phyloP scores from a whole-genome alignment of 1,140 invertebrate species.

The Doryteuthis pealeii region DNA sequence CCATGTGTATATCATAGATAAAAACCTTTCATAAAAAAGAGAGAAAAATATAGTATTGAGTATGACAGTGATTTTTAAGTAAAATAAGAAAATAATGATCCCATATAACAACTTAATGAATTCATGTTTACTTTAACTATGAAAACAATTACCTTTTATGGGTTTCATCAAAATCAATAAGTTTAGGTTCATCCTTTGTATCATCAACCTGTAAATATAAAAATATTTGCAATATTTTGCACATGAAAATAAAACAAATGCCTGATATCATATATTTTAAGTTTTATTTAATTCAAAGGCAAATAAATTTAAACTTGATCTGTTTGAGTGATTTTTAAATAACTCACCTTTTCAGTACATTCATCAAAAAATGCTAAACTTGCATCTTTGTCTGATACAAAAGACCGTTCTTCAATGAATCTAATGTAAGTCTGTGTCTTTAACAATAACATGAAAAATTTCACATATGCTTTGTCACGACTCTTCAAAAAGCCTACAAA shows the following conservation, averaged over 20 bases:
- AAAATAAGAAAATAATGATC: too few species aligned
- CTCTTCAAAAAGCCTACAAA: constrained; percentile 65
- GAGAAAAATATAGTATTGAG: too few species aligned
- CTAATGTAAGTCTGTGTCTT: constrained; percentile 97
- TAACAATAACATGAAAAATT: constrained; percentile 87
- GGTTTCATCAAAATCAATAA: constrained; percentile 77
- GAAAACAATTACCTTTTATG: constrained; percentile 67
- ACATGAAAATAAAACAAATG: not conserved
- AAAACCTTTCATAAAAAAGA: too few species aligned
- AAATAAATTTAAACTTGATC: not conserved
- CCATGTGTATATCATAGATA: too few species aligned
- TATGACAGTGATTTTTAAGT: too few species aligned
- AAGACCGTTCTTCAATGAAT: constrained; percentile 98
- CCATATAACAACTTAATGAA: too few species aligned
- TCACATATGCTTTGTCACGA: constrained; percentile 81
- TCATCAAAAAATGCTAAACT: constrained; percentile 97
- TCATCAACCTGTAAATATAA: constrained; percentile 61
- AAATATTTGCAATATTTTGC: too few species aligned
- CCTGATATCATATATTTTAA: not conserved
- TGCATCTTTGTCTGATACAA: constrained; percentile 93
- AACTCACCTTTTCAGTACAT: constrained; percentile 77
- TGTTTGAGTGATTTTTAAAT: not conserved
- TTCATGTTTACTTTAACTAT: too few species aligned
- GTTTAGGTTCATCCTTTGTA: constrained; percentile 61
- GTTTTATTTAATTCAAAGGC: not conserved